These are phyloP conservation scores for Germaria angustata DNA, from an alignment of 2,888 invertebrate genomes.

Conservation along the genomic window DNA sequence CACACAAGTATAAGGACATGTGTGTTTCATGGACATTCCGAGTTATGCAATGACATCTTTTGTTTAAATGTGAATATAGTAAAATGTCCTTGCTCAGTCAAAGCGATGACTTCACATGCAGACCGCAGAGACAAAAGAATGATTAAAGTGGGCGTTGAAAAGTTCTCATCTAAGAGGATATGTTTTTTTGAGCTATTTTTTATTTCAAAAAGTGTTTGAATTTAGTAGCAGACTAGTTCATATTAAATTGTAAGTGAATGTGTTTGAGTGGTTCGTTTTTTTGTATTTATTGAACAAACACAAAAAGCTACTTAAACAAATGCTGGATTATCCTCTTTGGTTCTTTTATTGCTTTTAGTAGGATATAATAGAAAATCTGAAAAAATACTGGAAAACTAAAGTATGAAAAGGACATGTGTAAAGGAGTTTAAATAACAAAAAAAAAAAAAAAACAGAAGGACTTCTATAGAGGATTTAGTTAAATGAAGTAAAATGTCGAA, in stretches of 20 bases:
- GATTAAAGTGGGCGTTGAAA: conserved; percentile 58
- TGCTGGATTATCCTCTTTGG: conserved; percentile 68
- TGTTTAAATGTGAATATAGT: conserved; percentile 26
- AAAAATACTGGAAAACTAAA: conserved; percentile 17
- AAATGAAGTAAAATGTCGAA: conserved; percentile 65
- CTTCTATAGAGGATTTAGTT: conserved; percentile 59
- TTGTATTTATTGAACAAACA: conserved; percentile 65
- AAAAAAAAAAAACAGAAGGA: conserved; percentile 30
- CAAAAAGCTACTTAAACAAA: conserved; percentile 69
- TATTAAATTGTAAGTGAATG: conserved; percentile 20
- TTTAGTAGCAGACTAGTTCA: conserved; percentile 32
- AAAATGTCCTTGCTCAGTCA: conserved; percentile 8
- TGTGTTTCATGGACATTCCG: background rate
- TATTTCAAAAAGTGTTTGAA: background rate
- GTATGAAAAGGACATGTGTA: conserved; percentile 56
- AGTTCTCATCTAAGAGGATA: conserved; percentile 26
- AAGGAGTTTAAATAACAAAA: conserved; percentile 20
- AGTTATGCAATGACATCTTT: conserved; percentile 17
- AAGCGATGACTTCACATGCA: conserved; percentile 21
- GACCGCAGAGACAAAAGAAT: conserved; percentile 55
- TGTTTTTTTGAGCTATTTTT: conserved; percentile 10
- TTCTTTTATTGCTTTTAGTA: conserved; percentile 64
- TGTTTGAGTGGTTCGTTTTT: conserved; percentile 17
- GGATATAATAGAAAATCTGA: conserved; percentile 26
- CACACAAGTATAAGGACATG: background rate